Conservation (phyloP, 2,797 vertebrate species). For the Alosa sapidissima region DNA sequence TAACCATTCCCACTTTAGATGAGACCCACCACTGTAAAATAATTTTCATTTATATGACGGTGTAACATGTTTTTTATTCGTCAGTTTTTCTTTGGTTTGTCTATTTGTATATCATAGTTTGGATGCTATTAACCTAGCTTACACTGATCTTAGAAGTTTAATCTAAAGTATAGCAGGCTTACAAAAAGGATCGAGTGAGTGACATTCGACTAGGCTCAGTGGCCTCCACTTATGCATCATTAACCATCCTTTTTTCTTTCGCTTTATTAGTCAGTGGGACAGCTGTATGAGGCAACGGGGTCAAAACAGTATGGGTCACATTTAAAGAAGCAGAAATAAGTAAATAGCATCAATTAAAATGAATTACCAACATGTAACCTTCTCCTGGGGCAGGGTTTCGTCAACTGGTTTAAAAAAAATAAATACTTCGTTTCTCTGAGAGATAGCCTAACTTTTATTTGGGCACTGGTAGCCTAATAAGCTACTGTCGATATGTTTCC, state of each 20-base stretch:
- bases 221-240: neutral
- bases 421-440: neutral
- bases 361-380: neutral
- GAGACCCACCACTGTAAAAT: too few species aligned
- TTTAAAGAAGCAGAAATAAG: neutral
- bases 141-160: neutral
- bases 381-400: neutral
- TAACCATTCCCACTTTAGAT: too few species aligned
- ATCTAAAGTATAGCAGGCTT: neutral
- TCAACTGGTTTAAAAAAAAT: neutral
- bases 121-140: too few species aligned
- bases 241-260: conserved; percentile 7
- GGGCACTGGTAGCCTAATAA: neutral
- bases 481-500: neutral
- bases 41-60: too few species aligned
- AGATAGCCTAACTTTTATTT: neutral
- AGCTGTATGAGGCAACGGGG: neutral
- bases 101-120: neutral
- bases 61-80: too few species aligned
- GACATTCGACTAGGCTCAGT: neutral
- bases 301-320: neutral
- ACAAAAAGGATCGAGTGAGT: conserved; percentile 5
- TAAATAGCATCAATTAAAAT: neutral
- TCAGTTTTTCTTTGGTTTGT: neutral
- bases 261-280: conserved; percentile 2